phyloP scores from a whole-genome alignment of 2,888 invertebrate genomes.

The Shargacucullia verbasci region DNA sequence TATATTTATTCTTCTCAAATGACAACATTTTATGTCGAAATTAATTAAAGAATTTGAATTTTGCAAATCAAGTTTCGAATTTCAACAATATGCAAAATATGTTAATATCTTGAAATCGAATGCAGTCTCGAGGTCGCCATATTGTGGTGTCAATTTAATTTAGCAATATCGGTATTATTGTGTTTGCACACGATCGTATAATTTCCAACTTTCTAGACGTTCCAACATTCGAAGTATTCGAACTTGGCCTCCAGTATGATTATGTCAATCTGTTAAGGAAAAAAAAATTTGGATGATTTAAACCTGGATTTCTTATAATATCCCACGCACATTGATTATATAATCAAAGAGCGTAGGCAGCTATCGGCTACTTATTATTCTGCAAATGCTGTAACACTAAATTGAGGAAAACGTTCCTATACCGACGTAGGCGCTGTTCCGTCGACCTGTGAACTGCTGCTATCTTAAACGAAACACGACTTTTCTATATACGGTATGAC shows the following conservation, averaged over 20 bases:
- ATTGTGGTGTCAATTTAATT: slow-evolving; percentile 34
- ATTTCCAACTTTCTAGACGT: no score
- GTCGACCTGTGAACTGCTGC: slow-evolving; percentile 29
- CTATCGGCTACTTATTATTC: slow-evolving; percentile 8
- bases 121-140: slow-evolving; percentile 44
- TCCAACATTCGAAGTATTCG: no score
- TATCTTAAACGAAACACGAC: slow-evolving; percentile 31
- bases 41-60: slow-evolving; percentile 43
- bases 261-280: no score
- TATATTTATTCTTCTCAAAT: slow-evolving; percentile 23
- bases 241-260: no score
- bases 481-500: slow-evolving; percentile 37
- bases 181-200: neutral
- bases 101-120: slow-evolving; percentile 50
- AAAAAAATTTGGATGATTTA: no score
- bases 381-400: slow-evolving; percentile 6
- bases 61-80: slow-evolving; percentile 50
- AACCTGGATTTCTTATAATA: neutral
- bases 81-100: slow-evolving; percentile 56
- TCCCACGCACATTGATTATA: no score
- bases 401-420: slow-evolving; percentile 22
- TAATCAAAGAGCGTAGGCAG: slow-evolving; percentile 2
- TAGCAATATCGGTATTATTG: slow-evolving; percentile 31
- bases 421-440: slow-evolving; percentile 4
- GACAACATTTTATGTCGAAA: slow-evolving; percentile 29